Evolutionary conservation across 2,888 invertebrate species (phyloP), one percentile per base, ranked within the genome.

Genomic region (Mycogona germanica): DNA sequence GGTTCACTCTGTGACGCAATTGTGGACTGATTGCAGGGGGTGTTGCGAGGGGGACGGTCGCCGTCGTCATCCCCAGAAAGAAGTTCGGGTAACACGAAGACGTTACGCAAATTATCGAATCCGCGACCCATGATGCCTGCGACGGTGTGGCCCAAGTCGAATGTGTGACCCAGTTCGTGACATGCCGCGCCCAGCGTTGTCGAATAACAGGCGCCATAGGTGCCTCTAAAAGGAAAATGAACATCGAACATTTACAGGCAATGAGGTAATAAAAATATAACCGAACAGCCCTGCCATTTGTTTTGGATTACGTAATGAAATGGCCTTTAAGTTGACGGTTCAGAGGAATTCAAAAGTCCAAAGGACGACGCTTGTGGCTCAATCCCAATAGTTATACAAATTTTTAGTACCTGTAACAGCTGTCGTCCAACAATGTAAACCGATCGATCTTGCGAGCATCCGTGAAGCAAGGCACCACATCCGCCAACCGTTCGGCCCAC

Each of bases 71-170:
- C n/a, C n/a, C n/a, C n/a, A n/a, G n/a, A 12, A 23, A 46, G 9
- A 12, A 46, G 17, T n/a, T 26, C 46, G 1, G 46, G 46, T 9
- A 48, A 23, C 9, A 48, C 35, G 37, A 89, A 87, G 32, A 87
- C 81, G 55, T 81, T 76, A 65, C 86, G 80, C 51, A 89, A 77
- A 62, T 86, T 82, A 68, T 88, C 87, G 67, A 88, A 89, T 40
- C 87, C 89, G 66, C 84, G 78, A 40, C 87, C 88, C 96, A 96
- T 96, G 55, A 96, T 85, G 19, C 95, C 95, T 61, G 83, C 79
- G 62, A 80, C 78, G 0, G 89, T 86, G 67, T 96, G 95, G 0
- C 91, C 93, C 55, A 96, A 76, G 71, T 93, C 91, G 69, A 96
- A 91, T 0, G 87, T 87, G 68, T 96, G 96, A 17, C 88, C 88